Base-by-base conservation (phyloP, 2,113 vertebrate genomes). In the Daubentonia madagascariensis region DNA sequence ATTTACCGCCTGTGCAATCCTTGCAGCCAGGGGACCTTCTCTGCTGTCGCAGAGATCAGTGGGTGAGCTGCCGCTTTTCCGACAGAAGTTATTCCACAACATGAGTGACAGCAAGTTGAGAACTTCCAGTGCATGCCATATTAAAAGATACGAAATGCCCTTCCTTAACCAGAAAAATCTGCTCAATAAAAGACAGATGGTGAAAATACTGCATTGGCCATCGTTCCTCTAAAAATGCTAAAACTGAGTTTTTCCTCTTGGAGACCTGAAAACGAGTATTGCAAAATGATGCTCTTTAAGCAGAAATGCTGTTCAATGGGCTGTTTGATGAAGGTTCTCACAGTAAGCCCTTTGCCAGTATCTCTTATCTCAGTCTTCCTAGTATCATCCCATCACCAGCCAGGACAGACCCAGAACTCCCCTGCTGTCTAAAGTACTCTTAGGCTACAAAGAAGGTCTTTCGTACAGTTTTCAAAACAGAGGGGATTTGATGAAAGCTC, bases 351-450 rank as follows among this genome's bases (percentile, higher is more conserved):
- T 94, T 61, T 59, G 59, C n/a, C 68, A n/a, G 30, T 35, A 11
- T 45, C 88, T 30, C 37, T 85, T 67, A 87, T 73, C 86, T 40
- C 7, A 78, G 40, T 57, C 43, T 5, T 76, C 73, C 78, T 6
- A 22, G 25, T 22, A 54, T 81, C 35, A 89, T 57, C 95, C 40
- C 67, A 43, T 97, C 18, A 57, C 43, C 65, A 91, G 45, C 32
- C 43, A 93, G 43, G 43, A 59, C 35, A 94, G 30, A 76, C 18
- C 43, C 48, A 48, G 43, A 28, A 89, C 63, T 96, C 35, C 57
- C 88, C 79, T 92, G 54, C n/a, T 81, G 94, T 79, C 59, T 91
- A 89, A 97, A 93, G 59, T 65, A 45, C 18, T 63, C 14, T 52
- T 0, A 0, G 3, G 11, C 48, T 88, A 70, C 85, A 67, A 54